Evolutionary conservation across 2,113 vertebrate genomes (phyloP), one percentile per base, ranked within the genome.

Genomic region (Sebastes schlegelii): DNA sequence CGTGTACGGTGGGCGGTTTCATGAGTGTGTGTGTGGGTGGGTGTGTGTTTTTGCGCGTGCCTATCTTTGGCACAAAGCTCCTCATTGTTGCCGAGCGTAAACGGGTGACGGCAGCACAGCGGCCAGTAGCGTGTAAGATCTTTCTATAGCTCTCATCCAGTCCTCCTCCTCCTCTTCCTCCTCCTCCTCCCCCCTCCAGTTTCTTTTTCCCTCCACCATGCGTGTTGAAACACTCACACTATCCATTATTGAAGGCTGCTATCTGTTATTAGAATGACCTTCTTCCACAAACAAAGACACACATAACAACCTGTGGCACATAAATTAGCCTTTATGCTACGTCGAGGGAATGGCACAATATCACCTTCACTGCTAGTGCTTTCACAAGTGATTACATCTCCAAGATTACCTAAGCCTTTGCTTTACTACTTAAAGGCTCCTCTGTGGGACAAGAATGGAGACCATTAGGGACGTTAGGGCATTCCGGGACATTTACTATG

Each of bases 11-110:
- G 85, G 23, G 80, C 54, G 74, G 43, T 70, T 68, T 70, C 51
- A 6, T 43, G 19, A 8, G 34, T n/a, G 16, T 11, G 34, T 48
- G 8, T 51, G 1, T 51, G 48, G 63, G 80, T 74, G 52, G 45
- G 74, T 79, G 5, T 55, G 43, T 26, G 57, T 77, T 42, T 82
- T 9, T 79, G 46, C 52, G 45, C 9, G 34, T 74, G 55, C 45
- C 66, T 72, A 67, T 89, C 23, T 74, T 73, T 0, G 0, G 62
- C 79, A 87, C 86, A 88, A 83, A 88, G 83, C 86, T 61, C 12
- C 62, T 86, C 89, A 82, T 86, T 91, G 86, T 89, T 91, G 19
- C 34, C 8, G 2, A 86, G 78, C 10, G 1, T 73, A 55, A 91
- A 74, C 6, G 8, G 60, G 78, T 87, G 82, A 91, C 55, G 71